Evolutionary conservation across 2,797 vertebrate species (phyloP), one percentile per base, ranked within the genome.

Genomic region (Eulemur mongoz): DNA sequence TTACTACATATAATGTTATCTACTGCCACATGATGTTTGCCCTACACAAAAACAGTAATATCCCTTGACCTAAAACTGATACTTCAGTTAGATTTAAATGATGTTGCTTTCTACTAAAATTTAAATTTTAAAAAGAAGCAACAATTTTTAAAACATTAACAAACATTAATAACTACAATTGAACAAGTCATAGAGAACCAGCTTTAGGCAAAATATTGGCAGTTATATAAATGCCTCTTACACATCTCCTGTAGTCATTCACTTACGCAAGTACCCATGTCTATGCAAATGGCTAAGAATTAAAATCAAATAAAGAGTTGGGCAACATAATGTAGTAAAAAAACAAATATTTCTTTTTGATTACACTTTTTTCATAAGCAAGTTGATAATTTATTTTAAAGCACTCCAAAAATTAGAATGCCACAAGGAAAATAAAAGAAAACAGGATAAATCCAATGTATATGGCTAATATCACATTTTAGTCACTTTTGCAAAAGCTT

Each of bases 171-270:
- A 98, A 98, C 97, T 93, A 91, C 96, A 98, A 98, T 93, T 97
- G 97, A 97, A 98, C 98, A 98, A 86, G 93, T 97, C 95, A 97
- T 82, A 97, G 92, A 98, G 93, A 98, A 97, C 35, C 94, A 98
- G 97, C 93, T 97, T 97, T 97, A 98, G 98, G 98, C 97, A 97
- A 98, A 96, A 97, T 98, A 98, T 96, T 98, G 95, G 92, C 97
- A 97, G 78, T 92, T 70, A 94, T 65, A 98, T 94, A 98, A 98
- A 98, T 96, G 91, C 25, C 78, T 98, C 95, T 97, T 97, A 97
- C 81, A 96, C 96, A 97, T 91, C 95, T 97, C 97, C 96, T 98
- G 79, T 95, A 96, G 98, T 96, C 97, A 98, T 93, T 94, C 84
- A 65, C 0, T 97, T 97, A 96, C 54, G 95, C 43, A 93, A 97